Base-by-base conservation (phyloP, 1,140 invertebrate genomes). In the Ceratoteleas bidentatus region DNA sequence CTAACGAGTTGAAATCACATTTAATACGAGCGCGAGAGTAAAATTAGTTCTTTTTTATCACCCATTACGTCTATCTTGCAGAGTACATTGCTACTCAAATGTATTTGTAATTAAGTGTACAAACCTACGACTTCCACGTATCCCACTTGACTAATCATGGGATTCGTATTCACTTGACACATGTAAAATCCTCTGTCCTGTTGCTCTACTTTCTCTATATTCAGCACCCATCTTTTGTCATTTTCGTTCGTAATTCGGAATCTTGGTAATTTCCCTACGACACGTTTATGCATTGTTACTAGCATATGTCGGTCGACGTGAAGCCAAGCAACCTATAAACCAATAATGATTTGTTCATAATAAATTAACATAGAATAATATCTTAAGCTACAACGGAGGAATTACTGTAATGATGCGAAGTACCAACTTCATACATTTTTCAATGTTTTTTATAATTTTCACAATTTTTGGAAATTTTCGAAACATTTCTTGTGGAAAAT, bases 251-350 rank as follows among this genome's bases (percentile, higher is more conserved):
- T 96, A 9, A 98, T 96, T 80, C 95, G 95, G 91, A 97, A 98
- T 65, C 97, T 92, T 9, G 96, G 95, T 87, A 98, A 95, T 60
- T 96, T 93, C 0, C 96, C 96, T 65, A 98, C 97, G 24, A 98
- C 96, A 87, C 97, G 96, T 43, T 96, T 94, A 90, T 98, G 96
- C 86, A 98, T 96, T 11, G 96, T 97, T 45, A 98, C 92, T 81
- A 98, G 96, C 96, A 98, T 97, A 91, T 98, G 96, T n/a, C 97
- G 93, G 87, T 97, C 96, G 81, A 98, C 97, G 90, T 98, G 97
- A 56, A 98, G 96, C 97, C 97, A 98, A 40, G 97, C 97, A 74
- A 98, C 96, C 97, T 98, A 91, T 9, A 92, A 92, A 14, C 78
- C 24, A 24, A 24, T 4, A 24, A 2, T 4, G 24, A 24, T 24